A percentile compares a stretch with the other conserved stretches of the same genome.
Conservation (phyloP, 2,797 vertebrate species). For the Diglossa cyanea region DNA sequence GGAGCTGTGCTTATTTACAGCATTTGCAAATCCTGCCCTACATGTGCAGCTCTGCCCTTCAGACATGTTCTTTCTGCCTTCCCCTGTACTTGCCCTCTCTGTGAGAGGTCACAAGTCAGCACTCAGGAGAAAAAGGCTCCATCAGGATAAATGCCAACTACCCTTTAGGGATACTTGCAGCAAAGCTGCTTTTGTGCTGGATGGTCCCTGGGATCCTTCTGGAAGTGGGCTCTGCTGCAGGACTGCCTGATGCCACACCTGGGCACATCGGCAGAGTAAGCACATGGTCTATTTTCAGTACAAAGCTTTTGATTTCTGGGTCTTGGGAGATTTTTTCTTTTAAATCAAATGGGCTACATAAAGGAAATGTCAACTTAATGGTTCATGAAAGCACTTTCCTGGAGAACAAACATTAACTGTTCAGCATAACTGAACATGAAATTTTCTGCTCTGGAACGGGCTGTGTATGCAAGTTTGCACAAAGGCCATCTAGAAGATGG, state of each 20-base stretch:
- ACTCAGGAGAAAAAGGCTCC: neutral
- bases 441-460: neutral
- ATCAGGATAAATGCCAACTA: neutral
- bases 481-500: neutral
- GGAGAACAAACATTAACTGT: neutral
- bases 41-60: neutral
- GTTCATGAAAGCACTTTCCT: neutral
- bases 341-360: neutral
- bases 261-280: neutral
- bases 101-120: neutral
- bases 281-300: neutral
- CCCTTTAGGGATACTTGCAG: neutral
- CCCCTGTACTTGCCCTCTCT: fast-evolving
- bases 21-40: neutral
- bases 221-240: neutral
- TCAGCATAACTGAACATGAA: neutral
- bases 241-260: neutral
- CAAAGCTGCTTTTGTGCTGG: neutral
- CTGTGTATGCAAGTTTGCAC: neutral
- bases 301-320: neutral
- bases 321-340: neutral
- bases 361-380: neutral
- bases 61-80: neutral
- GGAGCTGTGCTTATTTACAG: neutral
- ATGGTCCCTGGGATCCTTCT: neutral